Conservation (phyloP, 2,888 invertebrate species). For the Therioaphis trifolii region DNA sequence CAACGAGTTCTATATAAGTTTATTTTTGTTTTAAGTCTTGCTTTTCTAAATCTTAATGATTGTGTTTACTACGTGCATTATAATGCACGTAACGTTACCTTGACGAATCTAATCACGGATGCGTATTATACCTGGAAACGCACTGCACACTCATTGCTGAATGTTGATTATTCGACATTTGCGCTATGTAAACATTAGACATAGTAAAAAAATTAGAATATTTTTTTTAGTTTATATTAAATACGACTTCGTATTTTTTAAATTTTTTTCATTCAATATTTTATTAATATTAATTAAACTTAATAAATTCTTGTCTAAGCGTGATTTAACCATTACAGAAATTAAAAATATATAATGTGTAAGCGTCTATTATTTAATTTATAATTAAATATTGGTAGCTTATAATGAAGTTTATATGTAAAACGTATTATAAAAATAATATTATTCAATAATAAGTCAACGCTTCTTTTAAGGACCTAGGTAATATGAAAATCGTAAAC, state of each 20-base stretch:
- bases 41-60: background rate
- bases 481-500: background rate
- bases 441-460: background rate
- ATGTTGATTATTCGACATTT: conserved; percentile 6
- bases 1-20: background rate
- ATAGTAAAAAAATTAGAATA: too few species aligned
- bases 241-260: too few species aligned
- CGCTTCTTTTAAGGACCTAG: too few species aligned
- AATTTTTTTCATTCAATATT: too few species aligned
- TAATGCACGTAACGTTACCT: conserved; percentile 15
- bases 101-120: conserved; percentile 30
- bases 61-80: background rate
- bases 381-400: background rate
- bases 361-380: background rate
- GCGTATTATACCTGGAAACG: background rate
- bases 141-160: background rate
- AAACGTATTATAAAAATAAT: background rate
- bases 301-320: background rate
- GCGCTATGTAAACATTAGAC: too few species aligned
- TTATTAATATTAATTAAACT: too few species aligned
- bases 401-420: background rate
- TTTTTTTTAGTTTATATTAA: too few species aligned
- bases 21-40: background rate
- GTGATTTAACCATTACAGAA: background rate
- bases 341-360: background rate